phyloP scores from a whole-genome alignment of 2,113 vertebrate genomes.

The Astatoreochromis straeleni region DNA sequence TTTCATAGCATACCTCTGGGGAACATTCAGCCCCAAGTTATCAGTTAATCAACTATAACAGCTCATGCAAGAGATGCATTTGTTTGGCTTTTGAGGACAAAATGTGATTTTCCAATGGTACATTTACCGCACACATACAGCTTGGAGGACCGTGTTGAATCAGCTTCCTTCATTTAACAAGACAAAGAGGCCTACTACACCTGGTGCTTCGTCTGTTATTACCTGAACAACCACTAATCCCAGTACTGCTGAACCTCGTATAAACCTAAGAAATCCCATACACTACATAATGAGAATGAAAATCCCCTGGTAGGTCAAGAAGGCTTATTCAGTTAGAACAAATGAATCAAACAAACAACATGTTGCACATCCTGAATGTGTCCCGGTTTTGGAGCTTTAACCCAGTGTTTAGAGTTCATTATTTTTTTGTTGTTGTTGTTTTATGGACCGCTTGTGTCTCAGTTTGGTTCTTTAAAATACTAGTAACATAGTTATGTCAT shows the following conservation, averaged over 20 bases:
- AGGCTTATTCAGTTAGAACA: neutral
- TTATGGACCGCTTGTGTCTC: neutral
- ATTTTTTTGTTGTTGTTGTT: neutral
- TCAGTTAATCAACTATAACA: neutral
- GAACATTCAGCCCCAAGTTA: neutral
- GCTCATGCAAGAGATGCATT: neutral
- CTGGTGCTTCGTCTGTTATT: neutral
- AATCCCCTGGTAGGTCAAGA: neutral
- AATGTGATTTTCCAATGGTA: neutral
- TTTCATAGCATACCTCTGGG: neutral
- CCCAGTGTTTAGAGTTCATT: neutral
- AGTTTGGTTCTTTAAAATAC: neutral
- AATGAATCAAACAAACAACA: neutral
- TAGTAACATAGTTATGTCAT: neutral
- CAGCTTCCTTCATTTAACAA: neutral
- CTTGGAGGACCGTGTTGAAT: neutral
- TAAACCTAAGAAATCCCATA: neutral
- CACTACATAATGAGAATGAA: neutral
- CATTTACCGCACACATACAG: neutral
- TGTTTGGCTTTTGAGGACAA: neutral
- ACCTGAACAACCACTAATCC: neutral
- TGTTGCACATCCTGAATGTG: neutral
- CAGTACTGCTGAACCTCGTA: neutral
- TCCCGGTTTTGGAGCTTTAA: neutral
- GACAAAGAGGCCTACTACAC: neutral